phyloP scores from a whole-genome alignment of 2,888 invertebrate genomes.

The Nemurella pictetii region DNA sequence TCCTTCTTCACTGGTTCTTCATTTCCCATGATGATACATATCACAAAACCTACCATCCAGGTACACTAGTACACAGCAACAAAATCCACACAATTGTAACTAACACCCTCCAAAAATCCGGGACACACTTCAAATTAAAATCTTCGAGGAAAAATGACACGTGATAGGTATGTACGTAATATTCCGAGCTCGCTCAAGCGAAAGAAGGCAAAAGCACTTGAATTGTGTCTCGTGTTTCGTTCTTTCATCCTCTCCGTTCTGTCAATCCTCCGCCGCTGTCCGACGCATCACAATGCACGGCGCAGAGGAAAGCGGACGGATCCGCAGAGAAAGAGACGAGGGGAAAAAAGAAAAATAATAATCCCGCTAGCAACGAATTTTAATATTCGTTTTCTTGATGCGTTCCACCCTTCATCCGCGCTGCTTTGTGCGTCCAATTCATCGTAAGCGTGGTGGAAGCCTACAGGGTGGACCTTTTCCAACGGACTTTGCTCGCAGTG shows the following conservation, averaged over 20 bases:
- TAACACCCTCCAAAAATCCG: not conserved
- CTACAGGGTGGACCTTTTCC: not conserved
- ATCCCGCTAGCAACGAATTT: constrained; percentile 37
- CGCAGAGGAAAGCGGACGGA: not conserved
- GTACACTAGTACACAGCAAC: too few relatives aligned
- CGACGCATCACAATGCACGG: constrained; percentile 8
- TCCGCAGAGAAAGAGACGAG: not conserved
- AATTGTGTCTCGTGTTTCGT: not conserved
- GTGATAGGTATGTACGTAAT: not conserved
- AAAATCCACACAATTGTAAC: too few relatives aligned
- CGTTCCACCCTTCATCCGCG: constrained; percentile 10
- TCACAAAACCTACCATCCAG: too few relatives aligned
- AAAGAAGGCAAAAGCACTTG: not conserved
- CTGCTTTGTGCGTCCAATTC: constrained; percentile 26
- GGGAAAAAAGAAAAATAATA: constrained; percentile 33
- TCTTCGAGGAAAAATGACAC: not conserved
- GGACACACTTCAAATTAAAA: not conserved
- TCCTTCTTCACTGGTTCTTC: too few relatives aligned
- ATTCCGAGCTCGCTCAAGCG: not conserved
- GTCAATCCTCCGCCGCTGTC: not conserved
- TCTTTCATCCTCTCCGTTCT: not conserved
- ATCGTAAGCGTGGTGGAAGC: not conserved
- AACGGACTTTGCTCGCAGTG: not conserved
- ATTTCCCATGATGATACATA: too few relatives aligned
- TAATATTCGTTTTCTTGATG: constrained; percentile 37